phyloP scores from a whole-genome alignment of 2,113 vertebrate species.

The Hepsetus odoe region DNA sequence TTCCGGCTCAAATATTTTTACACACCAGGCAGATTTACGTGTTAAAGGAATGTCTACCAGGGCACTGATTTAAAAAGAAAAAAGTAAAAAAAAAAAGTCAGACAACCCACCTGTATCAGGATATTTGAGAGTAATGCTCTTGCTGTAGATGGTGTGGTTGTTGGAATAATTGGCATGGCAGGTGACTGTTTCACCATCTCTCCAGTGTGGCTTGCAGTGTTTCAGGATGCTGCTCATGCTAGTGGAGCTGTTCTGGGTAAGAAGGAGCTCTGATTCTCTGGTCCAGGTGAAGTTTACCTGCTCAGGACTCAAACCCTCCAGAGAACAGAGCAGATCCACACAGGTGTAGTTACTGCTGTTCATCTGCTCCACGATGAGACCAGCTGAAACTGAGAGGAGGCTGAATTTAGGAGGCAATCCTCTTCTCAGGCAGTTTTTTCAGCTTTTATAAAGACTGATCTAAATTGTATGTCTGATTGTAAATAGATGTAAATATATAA shows the following conservation, averaged over 20 bases:
- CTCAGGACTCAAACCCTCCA: conserved; percentile 9
- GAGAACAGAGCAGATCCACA: conserved; percentile 48
- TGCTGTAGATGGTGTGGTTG: background rate
- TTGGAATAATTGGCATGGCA: conserved; percentile 2
- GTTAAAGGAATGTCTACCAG: no score
- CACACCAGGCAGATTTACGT: no score
- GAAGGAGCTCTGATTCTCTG: background rate
- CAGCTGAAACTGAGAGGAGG: background rate
- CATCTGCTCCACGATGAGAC: conserved; percentile 29
- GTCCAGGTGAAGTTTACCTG: conserved; percentile 53
- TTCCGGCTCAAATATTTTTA: no score
- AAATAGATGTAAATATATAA: background rate
- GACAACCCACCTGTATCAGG: background rate
- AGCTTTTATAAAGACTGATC: no score
- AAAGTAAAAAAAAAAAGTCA: no score
- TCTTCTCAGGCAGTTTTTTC: no score
- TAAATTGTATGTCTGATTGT: no score
- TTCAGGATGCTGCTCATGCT: conserved; percentile 4
- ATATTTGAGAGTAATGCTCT: conserved; percentile 3
- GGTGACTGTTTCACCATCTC: conserved; percentile 40
- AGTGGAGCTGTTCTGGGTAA: background rate
- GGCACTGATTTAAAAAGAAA: no score
- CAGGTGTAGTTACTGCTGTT: conserved; percentile 33
- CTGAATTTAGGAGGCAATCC: no score
- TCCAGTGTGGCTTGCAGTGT: conserved; percentile 52